phyloP scores from a whole-genome alignment of 2,113 vertebrate species.

The Sula dactylatra region DNA sequence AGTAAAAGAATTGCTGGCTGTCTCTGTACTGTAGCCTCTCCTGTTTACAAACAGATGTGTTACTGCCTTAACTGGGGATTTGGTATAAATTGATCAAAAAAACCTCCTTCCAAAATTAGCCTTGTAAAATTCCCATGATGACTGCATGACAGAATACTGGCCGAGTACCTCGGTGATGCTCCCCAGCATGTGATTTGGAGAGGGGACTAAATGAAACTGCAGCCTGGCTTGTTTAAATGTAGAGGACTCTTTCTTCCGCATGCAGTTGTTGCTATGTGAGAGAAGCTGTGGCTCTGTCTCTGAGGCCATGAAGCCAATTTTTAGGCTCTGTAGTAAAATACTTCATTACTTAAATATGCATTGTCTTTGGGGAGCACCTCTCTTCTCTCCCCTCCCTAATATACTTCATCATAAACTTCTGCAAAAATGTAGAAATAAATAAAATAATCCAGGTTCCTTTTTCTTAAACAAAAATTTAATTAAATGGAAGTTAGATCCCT shows the following conservation, averaged over 20 bases:
- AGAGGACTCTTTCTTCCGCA: not conserved
- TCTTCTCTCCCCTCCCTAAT: not conserved
- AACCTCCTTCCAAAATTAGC: not conserved
- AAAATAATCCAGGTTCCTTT: conserved; percentile 57
- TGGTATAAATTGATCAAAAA: conserved; percentile 21
- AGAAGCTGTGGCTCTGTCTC: not conserved
- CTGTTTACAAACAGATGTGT: conserved; percentile 27
- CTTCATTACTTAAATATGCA: conserved; percentile 62
- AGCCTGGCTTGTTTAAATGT: not conserved
- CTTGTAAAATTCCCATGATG: not conserved
- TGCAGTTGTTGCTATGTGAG: conserved; percentile 35
- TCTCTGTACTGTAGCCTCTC: not conserved
- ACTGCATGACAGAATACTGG: conserved; percentile 27
- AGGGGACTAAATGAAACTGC: not conserved
- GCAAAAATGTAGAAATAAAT: conserved; percentile 60
- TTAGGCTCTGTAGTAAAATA: conserved; percentile 40
- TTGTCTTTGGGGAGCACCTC: conserved; percentile 36
- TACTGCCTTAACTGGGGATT: not conserved
- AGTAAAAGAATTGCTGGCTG: not conserved
- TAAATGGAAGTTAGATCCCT: conserved; percentile 58
- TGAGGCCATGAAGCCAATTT: conserved; percentile 28
- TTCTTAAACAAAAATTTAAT: conserved; percentile 65
- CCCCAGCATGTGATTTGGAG: conserved; percentile 20
- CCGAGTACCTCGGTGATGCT: not conserved
- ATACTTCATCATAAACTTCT: conserved; percentile 43